Evolutionary conservation across 2,113 vertebrate species (phyloP), one percentile per base, ranked within the genome.

Genomic region (cat (Felis catus)): DNA sequence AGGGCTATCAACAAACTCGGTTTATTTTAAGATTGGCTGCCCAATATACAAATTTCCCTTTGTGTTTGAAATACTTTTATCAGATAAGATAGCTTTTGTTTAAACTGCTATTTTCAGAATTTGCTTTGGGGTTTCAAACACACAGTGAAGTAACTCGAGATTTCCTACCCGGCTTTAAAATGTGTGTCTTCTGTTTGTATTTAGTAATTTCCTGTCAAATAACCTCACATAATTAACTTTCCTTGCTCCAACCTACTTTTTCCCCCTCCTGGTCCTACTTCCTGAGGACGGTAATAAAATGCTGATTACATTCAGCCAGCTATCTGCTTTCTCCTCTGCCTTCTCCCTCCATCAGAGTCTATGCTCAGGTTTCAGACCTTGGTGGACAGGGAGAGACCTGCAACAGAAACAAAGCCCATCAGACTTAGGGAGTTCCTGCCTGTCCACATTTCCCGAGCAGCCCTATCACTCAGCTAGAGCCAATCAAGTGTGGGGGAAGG

Each of bases 131-230:
- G 84, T 92, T 98, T 98, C 98, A 97, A 98, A 98, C 97, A 98
- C 97, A 98, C 96, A 98, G 97, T 81, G 83, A 98, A 98, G 98
- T 98, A 99, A 99, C 98, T 98, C 97, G 98, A 99, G 99, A 99
- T 98, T 98, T 99, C 98, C 98, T 99, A 98, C 96, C 95, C 98
- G 96, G 97, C 97, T 98, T 98, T 98, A 98, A 98, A 99, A 98
- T 96, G 98, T 98, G 98, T 98, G 99, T 99, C 98, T 99, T 98
- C 98, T 99, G 98, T 99, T 99, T 99, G 98, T 98, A 98, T 99
- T 99, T 99, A 99, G 98, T 99, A 99, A 99, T 99, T 99, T 99
- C 99, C 99, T 99, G 98, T 99, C 98, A 99, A 99, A 98, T 99
- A 99, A 98, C 98, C 98, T 98, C 98, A 98, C 98, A 98, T 99